Percentiles rank a stretch among this genome's conserved stretches.
Conservation (phyloP, 2,888 invertebrate species). For the Penaeus monodon region DNA sequence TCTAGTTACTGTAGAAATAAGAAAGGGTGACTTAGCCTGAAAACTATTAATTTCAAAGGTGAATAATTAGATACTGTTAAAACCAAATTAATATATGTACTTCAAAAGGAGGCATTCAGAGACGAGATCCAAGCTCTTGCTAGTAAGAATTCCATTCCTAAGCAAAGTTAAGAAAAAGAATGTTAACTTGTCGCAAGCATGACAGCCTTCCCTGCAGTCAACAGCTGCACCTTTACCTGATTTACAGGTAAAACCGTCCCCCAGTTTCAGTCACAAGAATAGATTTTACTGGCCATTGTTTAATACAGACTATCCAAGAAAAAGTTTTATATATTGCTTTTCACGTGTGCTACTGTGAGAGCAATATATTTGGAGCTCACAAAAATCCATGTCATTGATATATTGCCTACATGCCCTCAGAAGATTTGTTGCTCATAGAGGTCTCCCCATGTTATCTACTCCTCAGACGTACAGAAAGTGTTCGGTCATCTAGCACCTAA, state of each 20-base stretch:
- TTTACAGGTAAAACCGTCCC: too few species aligned
- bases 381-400: constrained; percentile 18
- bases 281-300: too few species aligned
- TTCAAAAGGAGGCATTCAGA: constrained; percentile 21
- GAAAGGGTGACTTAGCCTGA: not conserved
- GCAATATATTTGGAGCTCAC: constrained; percentile 42
- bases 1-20: not conserved
- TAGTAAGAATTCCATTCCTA: constrained; percentile 17
- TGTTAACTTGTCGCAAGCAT: not conserved
- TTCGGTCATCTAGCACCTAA: too few species aligned
- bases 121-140: constrained; percentile 14
- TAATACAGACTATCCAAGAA: not conserved
- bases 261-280: too few species aligned
- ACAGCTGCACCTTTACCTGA: not conserved
- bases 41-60: not conserved
- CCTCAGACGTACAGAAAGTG: too few species aligned
- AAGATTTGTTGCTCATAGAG: constrained; percentile 8
- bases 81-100: constrained; percentile 14
- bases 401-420: constrained; percentile 22
- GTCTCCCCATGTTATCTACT: constrained; percentile 37
- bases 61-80: constrained; percentile 14
- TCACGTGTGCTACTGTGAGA: constrained; percentile 26
- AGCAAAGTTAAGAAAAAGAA: not conserved
- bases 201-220: constrained; percentile 19
- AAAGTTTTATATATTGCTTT: constrained; percentile 19